These are phyloP conservation scores for Malurus splendens DNA, from an alignment of 2,797 vertebrate genomes.

Conservation along the genomic window DNA sequence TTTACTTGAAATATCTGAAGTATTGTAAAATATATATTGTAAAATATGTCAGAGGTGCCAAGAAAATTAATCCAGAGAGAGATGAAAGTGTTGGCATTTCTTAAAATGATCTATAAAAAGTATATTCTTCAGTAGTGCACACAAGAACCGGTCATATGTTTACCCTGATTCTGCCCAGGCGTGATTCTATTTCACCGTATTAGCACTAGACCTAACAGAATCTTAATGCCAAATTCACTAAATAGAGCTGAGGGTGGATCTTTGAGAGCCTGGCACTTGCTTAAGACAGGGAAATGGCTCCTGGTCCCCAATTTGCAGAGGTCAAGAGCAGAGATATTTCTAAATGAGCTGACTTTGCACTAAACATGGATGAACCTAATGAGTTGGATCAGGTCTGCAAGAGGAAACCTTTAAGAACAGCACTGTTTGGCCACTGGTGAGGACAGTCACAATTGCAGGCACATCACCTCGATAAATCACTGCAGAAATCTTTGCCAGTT, in stretches of 20 bases:
- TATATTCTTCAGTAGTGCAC: neutral
- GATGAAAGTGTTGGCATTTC: neutral
- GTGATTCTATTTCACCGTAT: neutral
- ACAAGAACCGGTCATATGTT: neutral
- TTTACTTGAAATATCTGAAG: neutral
- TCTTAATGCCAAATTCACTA: neutral
- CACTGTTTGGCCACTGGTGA: neutral
- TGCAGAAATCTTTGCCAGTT: neutral
- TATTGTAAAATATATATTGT: fast-evolving
- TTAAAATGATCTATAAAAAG: neutral
- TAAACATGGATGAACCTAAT: fast-evolving
- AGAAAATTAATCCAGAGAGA: neutral
- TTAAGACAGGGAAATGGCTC: neutral
- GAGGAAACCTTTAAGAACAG: neutral
- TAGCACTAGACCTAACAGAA: neutral
- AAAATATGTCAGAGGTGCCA: neutral
- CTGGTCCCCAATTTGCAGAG: neutral
- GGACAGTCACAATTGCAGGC: neutral
- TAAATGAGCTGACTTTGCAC: neutral
- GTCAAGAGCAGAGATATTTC: neutral
- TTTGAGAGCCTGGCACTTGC: neutral
- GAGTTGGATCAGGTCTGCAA: neutral
- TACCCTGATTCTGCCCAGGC: neutral
- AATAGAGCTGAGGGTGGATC: neutral
- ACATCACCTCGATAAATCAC: neutral